These are phyloP conservation scores for Diadumene lineata DNA, from an alignment of 92 coral and sea anemone genomes.

Conservation along the genomic window DNA sequence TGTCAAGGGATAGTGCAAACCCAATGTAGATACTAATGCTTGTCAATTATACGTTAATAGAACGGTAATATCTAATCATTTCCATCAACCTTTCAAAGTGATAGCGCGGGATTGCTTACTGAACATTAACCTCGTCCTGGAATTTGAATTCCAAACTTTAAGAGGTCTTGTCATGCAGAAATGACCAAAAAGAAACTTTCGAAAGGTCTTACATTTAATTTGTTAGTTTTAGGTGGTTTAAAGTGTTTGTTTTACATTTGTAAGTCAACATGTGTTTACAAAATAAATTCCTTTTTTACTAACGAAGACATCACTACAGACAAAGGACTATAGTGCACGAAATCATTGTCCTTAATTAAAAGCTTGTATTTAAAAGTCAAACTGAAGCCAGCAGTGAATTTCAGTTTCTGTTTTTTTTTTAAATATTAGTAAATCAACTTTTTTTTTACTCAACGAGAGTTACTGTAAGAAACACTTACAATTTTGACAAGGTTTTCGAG, in stretches of 20 bases:
- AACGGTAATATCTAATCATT: too few relatives aligned
- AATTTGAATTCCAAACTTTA: too few relatives aligned
- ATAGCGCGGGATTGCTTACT: too few relatives aligned
- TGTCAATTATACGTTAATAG: too few relatives aligned
- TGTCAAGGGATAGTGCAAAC: too few relatives aligned
- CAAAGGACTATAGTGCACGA: neutral
- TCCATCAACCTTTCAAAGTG: too few relatives aligned
- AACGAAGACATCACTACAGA: neutral
- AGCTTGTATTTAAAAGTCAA: neutral
- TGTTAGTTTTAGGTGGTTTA: neutral
- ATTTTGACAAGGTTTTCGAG: constrained; percentile 4
- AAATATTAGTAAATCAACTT: too few relatives aligned
- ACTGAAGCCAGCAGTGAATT: too few relatives aligned
- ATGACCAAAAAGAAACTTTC: neutral
- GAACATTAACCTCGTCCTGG: too few relatives aligned
- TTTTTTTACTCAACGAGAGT: neutral
- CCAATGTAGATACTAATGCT: too few relatives aligned
- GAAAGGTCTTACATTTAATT: neutral
- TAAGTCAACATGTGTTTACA: neutral
- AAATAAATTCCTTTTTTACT: neutral
- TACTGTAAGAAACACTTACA: neutral
- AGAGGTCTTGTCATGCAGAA: too few relatives aligned
- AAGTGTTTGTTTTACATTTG: constrained; percentile 1
- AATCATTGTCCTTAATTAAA: neutral
- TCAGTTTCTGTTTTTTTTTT: too few relatives aligned